Percentiles rank a stretch among this genome's conserved stretches.
Conservation (phyloP, 2,888 invertebrate species). For the Trichopoda pennipes region DNA sequence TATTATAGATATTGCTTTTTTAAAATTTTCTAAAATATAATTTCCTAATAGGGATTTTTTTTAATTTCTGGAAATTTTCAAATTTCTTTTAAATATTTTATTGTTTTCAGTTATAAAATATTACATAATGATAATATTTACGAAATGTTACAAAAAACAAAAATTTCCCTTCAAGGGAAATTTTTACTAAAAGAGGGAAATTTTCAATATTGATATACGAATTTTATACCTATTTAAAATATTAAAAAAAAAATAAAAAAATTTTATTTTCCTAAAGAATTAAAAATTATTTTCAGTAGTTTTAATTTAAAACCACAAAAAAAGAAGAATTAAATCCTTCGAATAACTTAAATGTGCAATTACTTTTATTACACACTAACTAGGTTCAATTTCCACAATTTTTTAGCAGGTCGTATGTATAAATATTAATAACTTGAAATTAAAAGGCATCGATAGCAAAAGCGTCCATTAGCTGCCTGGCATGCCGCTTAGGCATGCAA, state of each 20-base stretch:
- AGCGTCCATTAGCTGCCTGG: conserved; percentile 28
- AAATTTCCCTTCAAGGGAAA: conserved; percentile 15
- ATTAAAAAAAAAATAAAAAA: no score
- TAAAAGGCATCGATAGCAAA: conserved; percentile 10
- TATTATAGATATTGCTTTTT: neutral
- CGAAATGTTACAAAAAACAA: neutral
- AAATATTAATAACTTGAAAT: conserved; percentile 51
- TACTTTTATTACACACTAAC: neutral
- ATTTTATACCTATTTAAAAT: no score
- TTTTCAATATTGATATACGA: no score
- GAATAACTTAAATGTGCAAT: neutral
- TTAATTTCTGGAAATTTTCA: neutral
- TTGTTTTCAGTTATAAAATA: neutral
- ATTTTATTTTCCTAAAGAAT: no score
- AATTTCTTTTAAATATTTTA: no score
- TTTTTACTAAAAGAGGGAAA: neutral
- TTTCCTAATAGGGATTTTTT: conserved; percentile 6
- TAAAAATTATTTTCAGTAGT: no score
- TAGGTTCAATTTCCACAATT: neutral
- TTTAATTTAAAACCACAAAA: neutral
- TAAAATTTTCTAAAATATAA: neutral
- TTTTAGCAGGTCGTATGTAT: conserved; percentile 15
- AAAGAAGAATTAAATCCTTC: neutral
- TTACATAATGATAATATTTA: neutral
- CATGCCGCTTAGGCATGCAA: conserved; percentile 30